A percentile compares a stretch with the other conserved stretches of the same genome.
Conservation (phyloP, 2,888 invertebrate species). For the Hydraecia micacea region DNA sequence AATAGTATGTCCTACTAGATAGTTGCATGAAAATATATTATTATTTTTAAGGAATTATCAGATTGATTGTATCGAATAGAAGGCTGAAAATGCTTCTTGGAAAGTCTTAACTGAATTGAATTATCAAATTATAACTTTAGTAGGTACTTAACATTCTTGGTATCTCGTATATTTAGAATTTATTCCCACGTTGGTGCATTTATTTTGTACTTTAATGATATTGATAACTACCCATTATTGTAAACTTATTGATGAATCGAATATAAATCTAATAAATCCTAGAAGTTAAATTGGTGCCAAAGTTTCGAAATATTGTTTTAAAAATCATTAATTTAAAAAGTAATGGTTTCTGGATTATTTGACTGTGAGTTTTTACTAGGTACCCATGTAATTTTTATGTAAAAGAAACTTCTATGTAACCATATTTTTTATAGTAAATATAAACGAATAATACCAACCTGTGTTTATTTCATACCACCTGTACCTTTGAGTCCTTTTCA, state of each 20-base stretch:
- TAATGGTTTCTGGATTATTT: conserved; percentile 50
- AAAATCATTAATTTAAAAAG: conserved; percentile 43
- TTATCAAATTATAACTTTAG: conserved; percentile 65
- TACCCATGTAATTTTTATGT: conserved; percentile 62
- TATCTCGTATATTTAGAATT: conserved; percentile 64
- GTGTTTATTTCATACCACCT: conserved; percentile 45
- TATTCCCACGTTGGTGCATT: conserved; percentile 79
- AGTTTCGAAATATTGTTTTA: conserved; percentile 71
- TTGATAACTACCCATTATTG: conserved; percentile 45
- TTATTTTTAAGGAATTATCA: conserved; percentile 63
- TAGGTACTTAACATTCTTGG: conserved; percentile 74
- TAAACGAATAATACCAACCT: conserved; percentile 63
- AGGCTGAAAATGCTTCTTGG: conserved; percentile 63
- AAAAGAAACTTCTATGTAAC: conserved; percentile 73
- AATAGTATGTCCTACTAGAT: conserved; percentile 54
- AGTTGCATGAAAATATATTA: conserved; percentile 63
- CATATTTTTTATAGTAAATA: conserved; percentile 79
- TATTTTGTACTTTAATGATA: conserved; percentile 70
- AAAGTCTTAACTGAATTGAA: conserved; percentile 63
- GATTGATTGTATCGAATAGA: conserved; percentile 71
- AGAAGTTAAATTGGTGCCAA: conserved; percentile 84
- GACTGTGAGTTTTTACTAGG: conserved; percentile 56
- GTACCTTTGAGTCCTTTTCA: conserved; percentile 15
- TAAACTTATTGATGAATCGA: conserved; percentile 59
- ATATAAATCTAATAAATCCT: conserved; percentile 65